These are phyloP conservation scores for Hesperia comma DNA, from an alignment of 2,888 invertebrate genomes.

Conservation along the genomic window DNA sequence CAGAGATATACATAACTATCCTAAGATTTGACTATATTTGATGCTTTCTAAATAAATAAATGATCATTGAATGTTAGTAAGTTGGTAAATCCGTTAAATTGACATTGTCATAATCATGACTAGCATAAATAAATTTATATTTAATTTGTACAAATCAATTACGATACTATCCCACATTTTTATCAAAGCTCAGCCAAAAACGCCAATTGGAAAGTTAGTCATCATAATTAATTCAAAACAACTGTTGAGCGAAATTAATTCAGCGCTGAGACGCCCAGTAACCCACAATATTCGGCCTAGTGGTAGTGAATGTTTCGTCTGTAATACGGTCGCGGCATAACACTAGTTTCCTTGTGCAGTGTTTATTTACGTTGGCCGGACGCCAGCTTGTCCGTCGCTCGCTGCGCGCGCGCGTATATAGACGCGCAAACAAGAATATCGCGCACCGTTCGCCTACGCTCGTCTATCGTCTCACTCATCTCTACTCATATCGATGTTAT, in stretches of 20 bases:
- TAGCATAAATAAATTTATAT: not conserved
- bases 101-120: no score
- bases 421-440: constrained; percentile 68
- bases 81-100: no score
- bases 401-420: constrained; percentile 66
- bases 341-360: constrained; percentile 84
- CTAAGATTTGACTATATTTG: no score
- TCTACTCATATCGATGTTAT: constrained; percentile 63
- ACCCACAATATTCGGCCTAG: constrained; percentile 81
- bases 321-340: constrained; percentile 83
- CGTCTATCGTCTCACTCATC: constrained; percentile 38
- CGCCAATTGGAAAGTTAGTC: constrained; percentile 26
- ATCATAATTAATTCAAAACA: constrained; percentile 34
- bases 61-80: no score
- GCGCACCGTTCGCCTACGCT: constrained; percentile 68
- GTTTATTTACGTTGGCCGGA: constrained; percentile 80
- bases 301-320: constrained; percentile 83
- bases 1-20: no score
- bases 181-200: constrained; percentile 9
- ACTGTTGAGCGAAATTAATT: constrained; percentile 45
- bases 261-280: constrained; percentile 68
- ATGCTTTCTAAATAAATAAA: no score
- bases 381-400: constrained; percentile 76
- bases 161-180: not conserved
- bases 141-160: not conserved